phyloP scores from a whole-genome alignment of 2,888 invertebrate species.

The Dichetophora obliterata region DNA sequence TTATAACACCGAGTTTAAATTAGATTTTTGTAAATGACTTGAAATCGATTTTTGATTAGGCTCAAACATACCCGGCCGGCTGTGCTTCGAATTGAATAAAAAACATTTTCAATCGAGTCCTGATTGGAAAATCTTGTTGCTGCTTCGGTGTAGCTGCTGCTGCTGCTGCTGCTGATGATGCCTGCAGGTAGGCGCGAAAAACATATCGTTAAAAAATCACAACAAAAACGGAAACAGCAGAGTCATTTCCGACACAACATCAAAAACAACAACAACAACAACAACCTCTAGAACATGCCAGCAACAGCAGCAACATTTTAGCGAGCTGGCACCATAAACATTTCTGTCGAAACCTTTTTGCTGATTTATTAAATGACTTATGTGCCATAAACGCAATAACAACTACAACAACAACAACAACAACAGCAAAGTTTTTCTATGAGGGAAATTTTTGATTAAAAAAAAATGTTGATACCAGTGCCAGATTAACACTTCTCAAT shows the following conservation, averaged over 20 bases:
- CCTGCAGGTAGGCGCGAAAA: conserved; percentile 11
- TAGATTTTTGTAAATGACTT: conserved; percentile 19
- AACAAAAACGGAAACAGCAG: conserved; percentile 1
- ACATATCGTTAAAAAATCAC: neutral
- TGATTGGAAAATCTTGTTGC: conserved; percentile 2
- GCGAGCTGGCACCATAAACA: conserved; percentile 55
- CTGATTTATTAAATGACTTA: conserved; percentile 64
- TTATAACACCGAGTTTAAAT: conserved; percentile 9
- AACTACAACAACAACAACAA: conserved; percentile 2
- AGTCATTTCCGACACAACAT: conserved; percentile 7
- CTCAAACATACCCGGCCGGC: neutral
- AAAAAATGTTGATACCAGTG: too few species aligned
- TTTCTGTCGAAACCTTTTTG: conserved; percentile 62
- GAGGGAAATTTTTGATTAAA: too few species aligned
- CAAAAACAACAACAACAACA: neutral
- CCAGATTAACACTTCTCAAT: too few species aligned
- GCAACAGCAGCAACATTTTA: too few species aligned
- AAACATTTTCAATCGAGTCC: conserved; percentile 8
- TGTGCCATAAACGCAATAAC: conserved; percentile 36
- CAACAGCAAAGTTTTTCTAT: too few species aligned
- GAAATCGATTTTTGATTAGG: conserved; percentile 23
- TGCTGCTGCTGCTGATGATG: too few species aligned
- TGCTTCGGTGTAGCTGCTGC: neutral
- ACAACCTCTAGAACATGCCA: too few species aligned
- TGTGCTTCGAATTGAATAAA: neutral